These are phyloP conservation scores for Lepidurus packardi DNA, from an alignment of 1,140 invertebrate species.

Conservation along the genomic window DNA sequence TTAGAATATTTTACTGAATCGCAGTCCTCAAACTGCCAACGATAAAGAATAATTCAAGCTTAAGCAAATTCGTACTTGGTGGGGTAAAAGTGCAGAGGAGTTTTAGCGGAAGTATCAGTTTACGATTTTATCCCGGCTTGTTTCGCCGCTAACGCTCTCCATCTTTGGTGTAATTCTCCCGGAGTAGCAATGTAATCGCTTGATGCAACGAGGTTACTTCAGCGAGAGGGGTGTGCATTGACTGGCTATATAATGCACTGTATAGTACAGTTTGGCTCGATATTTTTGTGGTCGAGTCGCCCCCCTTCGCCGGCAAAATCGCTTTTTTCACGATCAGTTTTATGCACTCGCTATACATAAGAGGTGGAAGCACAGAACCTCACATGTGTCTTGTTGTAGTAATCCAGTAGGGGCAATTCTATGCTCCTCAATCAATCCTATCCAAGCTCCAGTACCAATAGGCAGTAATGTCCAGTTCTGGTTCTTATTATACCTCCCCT, in stretches of 20 bases:
- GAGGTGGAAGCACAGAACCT: not conserved
- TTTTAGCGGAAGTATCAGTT: not conserved
- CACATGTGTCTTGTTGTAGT: not conserved
- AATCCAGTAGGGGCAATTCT: not conserved
- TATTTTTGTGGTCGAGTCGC: not conserved
- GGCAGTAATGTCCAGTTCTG: not conserved
- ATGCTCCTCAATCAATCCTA: not conserved
- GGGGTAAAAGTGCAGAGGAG: not conserved
- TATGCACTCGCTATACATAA: not conserved
- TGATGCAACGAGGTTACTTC: not conserved
- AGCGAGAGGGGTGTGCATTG: not conserved
- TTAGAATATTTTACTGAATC: too few species aligned
- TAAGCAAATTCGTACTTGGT: not conserved
- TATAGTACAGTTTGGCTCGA: not conserved
- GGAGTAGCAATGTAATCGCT: not conserved
- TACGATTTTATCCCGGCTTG: not conserved
- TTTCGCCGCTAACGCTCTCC: not conserved
- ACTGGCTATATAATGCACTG: not conserved
- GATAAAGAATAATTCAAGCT: not conserved
- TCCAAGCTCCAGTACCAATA: not conserved
- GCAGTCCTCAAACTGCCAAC: too few species aligned
- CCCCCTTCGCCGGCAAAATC: not conserved
- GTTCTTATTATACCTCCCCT: not conserved
- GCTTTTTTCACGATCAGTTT: not conserved
- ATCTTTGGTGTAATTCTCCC: not conserved